These are phyloP conservation scores for Drosophila navojoa DNA, from an alignment of 1,140 invertebrate species.

Conservation along the genomic window DNA sequence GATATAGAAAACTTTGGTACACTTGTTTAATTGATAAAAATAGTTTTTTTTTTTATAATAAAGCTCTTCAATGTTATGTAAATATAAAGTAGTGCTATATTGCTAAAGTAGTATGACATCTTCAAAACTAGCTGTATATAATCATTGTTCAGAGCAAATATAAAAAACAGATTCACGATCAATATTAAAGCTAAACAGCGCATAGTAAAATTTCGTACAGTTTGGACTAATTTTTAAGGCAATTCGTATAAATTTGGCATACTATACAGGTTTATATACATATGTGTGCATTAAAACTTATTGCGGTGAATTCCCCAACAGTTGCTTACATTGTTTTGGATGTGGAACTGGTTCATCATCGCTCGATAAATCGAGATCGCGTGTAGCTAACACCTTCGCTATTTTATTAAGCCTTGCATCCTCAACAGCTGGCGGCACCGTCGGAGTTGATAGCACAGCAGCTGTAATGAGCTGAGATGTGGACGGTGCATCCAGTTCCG, in stretches of 20 bases:
- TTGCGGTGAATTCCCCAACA: neutral
- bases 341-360: slow-evolving; percentile 1
- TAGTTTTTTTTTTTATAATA: slow-evolving; percentile 29
- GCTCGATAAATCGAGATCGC: neutral
- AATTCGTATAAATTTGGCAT: neutral
- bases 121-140: neutral
- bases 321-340: neutral
- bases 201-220: neutral
- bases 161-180: slow-evolving; percentile 25
- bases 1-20: slow-evolving; percentile 53
- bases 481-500: slow-evolving; percentile 56
- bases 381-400: slow-evolving; percentile 5
- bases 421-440: neutral
- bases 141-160: too few relatives aligned
- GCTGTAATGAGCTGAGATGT: slow-evolving; percentile 56
- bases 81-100: too few relatives aligned
- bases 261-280: neutral
- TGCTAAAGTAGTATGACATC: neutral
- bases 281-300: neutral
- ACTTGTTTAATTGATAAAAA: slow-evolving; percentile 39
- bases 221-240: neutral
- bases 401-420: slow-evolving; percentile 34
- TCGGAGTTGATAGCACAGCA: slow-evolving; percentile 54
- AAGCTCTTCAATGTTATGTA: neutral
- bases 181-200: neutral